phyloP scores from a whole-genome alignment of 2,797 vertebrate species.

The Sciaenops ocellatus region DNA sequence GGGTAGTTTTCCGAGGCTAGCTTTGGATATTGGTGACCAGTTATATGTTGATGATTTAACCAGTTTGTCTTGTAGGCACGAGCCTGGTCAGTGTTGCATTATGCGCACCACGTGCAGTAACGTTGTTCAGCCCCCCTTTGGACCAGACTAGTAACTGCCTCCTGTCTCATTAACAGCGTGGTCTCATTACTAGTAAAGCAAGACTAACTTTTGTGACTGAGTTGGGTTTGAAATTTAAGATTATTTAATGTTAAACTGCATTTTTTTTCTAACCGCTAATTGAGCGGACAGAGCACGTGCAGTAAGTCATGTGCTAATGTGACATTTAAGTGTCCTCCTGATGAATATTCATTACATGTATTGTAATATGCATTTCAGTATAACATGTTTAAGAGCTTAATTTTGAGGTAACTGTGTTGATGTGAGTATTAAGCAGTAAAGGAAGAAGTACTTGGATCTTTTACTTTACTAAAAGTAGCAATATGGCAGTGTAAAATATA shows the following conservation, averaged over 20 bases:
- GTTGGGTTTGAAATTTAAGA: neutral
- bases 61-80: neutral
- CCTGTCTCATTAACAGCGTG: too few relatives aligned
- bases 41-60: rapidly evolving
- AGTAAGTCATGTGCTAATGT: neutral
- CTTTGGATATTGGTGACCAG: rapidly evolving
- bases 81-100: neutral
- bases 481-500: neutral
- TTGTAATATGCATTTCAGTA: neutral
- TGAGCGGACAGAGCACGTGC: neutral
- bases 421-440: neutral
- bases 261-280: too few relatives aligned
- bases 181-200: too few relatives aligned
- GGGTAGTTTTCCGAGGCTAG: rapidly evolving
- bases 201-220: rapidly evolving
- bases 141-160: neutral
- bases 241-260: neutral
- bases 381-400: neutral
- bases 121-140: neutral
- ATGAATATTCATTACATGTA: neutral
- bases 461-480: neutral
- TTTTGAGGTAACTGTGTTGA: neutral
- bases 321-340: neutral
- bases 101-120: conserved; percentile 61
- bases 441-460: neutral